Percentiles rank a stretch among this genome's conserved stretches.
phyloP scores from a whole-genome alignment of 2,797 vertebrate genomes.

The Channa striata region DNA sequence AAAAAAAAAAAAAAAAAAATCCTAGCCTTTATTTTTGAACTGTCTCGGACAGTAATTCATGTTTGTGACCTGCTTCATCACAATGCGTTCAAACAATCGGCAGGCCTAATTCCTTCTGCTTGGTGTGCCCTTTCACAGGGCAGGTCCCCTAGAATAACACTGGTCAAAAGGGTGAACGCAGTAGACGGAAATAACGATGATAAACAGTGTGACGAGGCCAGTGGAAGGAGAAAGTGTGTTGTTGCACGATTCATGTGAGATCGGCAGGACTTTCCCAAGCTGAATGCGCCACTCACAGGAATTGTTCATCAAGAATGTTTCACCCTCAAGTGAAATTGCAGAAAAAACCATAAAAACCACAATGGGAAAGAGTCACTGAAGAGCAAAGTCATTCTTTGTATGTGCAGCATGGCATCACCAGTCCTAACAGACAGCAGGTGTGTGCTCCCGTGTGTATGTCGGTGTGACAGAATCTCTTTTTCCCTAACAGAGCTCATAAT shows the following conservation, averaged over 20 bases:
- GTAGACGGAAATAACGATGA: conserved; percentile 12
- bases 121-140: neutral
- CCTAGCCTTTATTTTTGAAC: neutral
- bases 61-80: neutral
- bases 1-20: no score
- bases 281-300: neutral
- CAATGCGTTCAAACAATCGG: accelerated
- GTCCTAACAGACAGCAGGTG: neutral
- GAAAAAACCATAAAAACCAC: neutral
- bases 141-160: conserved; percentile 28
- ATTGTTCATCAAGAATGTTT: neutral
- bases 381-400: neutral
- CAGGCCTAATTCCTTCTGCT: neutral
- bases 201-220: no score
- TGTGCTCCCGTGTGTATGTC: neutral
- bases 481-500: conserved; percentile 85
- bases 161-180: neutral
- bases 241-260: neutral
- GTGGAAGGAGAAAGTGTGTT: neutral
- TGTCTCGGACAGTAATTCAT: neutral
- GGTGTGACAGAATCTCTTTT: neutral
- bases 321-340: neutral
- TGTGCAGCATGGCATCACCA: neutral
- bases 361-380: conserved; percentile 2
- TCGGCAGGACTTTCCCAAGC: no score